Percentiles rank a stretch among this genome's conserved stretches.
Evolutionary conservation across 1,140 invertebrate genomes (phyloP).

Genomic region (Bradynema listronoti): DNA sequence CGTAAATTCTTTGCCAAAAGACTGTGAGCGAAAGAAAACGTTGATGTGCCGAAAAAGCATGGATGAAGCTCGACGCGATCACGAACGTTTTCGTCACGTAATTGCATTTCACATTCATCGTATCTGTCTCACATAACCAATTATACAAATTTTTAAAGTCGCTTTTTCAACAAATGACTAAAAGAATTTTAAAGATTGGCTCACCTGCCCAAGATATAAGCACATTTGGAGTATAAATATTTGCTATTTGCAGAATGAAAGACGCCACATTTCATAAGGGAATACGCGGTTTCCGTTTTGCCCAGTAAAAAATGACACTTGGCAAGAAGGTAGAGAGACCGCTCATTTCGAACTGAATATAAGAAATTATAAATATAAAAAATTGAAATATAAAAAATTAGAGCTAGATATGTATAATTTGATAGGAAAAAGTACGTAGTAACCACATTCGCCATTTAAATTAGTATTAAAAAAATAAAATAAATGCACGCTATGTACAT

Average conservation of each 20-base stretch:
- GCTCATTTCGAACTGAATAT: slow-evolving; percentile 22
- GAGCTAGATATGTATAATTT: too few species aligned
- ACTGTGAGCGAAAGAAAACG: slow-evolving; percentile 24
- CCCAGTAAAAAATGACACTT: slow-evolving; percentile 16
- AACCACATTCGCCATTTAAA: too few species aligned
- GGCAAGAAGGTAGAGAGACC: slow-evolving; percentile 19
- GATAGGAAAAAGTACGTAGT: background rate
- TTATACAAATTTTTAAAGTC: background rate
- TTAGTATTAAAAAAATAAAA: too few species aligned
- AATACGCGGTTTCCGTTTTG: slow-evolving; percentile 19
- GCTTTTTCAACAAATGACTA: background rate
- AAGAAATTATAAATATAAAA: slow-evolving; percentile 5
- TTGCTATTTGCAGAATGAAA: slow-evolving; percentile 26
- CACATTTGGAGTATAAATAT: slow-evolving; percentile 31
- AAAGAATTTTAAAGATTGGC: background rate
- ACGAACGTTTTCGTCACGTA: slow-evolving; percentile 12
- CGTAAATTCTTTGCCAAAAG: slow-evolving; percentile 27
- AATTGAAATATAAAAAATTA: background rate
- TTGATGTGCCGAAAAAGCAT: slow-evolving; percentile 13
- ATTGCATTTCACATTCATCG: slow-evolving; percentile 21
- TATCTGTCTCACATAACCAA: slow-evolving; percentile 11
- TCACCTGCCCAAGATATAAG: slow-evolving; percentile 23
- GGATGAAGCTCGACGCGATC: slow-evolving; percentile 30
- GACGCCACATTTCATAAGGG: slow-evolving; percentile 18
- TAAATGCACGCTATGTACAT: too few species aligned